These are phyloP conservation scores for Pituophis catenifer DNA, from an alignment of 2,113 vertebrate species.

Conservation along the genomic window DNA sequence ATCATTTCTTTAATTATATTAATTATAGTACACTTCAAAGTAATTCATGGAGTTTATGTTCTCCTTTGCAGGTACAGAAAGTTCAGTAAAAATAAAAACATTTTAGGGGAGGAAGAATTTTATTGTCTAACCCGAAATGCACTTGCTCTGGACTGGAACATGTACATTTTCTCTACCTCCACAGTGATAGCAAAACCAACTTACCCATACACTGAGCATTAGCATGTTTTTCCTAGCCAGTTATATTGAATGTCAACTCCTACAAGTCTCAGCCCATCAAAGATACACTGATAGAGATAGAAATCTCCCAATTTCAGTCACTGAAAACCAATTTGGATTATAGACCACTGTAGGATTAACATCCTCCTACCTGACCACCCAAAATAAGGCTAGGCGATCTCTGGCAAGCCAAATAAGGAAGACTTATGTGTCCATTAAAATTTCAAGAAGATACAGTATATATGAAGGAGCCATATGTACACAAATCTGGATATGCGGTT, in stretches of 20 bases:
- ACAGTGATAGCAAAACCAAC: background rate
- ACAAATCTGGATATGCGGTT: background rate
- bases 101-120: background rate
- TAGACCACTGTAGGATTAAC: background rate
- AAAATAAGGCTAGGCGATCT: background rate
- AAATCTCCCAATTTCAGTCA: background rate
- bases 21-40: background rate
- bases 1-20: background rate
- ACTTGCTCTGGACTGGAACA: background rate
- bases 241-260: background rate
- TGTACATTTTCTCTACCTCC: background rate
- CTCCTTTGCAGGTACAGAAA: constrained; percentile 16
- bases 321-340: background rate
- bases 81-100: background rate
- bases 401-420: background rate
- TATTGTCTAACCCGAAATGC: fast-evolving
- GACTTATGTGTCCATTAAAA: background rate
- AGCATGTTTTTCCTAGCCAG: background rate
- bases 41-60: background rate
- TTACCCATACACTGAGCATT: background rate
- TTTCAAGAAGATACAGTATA: background rate
- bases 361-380: background rate
- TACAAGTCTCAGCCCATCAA: background rate
- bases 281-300: background rate
- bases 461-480: background rate